Evolutionary conservation across 2,797 vertebrate species (phyloP), one percentile per base, ranked within the genome.

Genomic region (Petrocephalus schoutedeni): DNA sequence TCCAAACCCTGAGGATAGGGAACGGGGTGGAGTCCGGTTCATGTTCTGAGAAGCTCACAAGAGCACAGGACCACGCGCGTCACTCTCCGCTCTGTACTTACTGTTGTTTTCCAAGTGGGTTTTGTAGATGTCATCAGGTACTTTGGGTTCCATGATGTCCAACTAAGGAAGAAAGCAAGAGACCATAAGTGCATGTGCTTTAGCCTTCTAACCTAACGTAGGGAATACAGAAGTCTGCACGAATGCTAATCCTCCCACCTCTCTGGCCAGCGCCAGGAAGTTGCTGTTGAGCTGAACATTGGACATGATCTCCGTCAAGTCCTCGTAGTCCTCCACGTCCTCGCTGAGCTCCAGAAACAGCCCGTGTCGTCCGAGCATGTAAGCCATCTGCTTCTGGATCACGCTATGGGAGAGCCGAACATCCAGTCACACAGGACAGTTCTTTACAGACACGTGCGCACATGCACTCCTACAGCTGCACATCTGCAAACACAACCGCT

Each of bases 71-170:
- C 71, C 71, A 77, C 41, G 19, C 2, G 28, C 28, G 36, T 77
- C 71, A 45, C 71, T 77, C 71, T 19, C 23, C 1, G 12, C 41
- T 77, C 41, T 45, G 36, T 45, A 94, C 98, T 98, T 91, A 99
- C 98, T 93, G 94, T 99, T 99, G 94, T 99, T 99, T 93, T 99
- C 98, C 92, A 99, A 94, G 90, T 99, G 98, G 1, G 98, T 99
- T 97, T 99, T 99, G 93, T 99, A 99, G 94, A 99, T 99, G 91
- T 99, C 98, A 2, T 99, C 98, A 0, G 98, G 98, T 80, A 99
- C 98, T 95, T 99, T 99, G 88, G 98, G 98, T 91, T 99, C 98
- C 98, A 99, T 99, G 91, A 99, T 99, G 89, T 99, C 98, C 94
- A 99, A 93, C 98, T 99, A 85, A 91, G 5, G 36, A 90, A 56